phyloP scores from a whole-genome alignment of 2,113 vertebrate species.

The Fregetta grallaria region DNA sequence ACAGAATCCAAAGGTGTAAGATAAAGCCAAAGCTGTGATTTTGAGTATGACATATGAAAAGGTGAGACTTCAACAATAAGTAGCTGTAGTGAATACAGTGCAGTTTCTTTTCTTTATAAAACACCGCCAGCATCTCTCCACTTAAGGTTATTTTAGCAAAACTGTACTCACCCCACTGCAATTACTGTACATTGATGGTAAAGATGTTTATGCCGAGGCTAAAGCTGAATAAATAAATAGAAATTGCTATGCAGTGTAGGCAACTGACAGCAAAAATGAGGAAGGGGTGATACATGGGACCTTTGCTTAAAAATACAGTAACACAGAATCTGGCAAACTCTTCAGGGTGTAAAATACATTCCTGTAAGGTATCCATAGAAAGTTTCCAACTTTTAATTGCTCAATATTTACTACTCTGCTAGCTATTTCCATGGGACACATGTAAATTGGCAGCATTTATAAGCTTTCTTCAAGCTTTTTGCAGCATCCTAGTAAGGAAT shows the following conservation, averaged over 20 bases:
- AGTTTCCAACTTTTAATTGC: conserved; percentile 11
- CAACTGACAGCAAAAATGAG: conserved; percentile 17
- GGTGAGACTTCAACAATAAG: background rate
- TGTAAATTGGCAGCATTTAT: background rate
- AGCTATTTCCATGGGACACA: background rate
- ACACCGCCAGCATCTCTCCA: background rate
- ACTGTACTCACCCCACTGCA: conserved; percentile 7
- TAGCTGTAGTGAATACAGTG: background rate
- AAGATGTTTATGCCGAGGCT: conserved; percentile 37
- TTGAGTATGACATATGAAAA: background rate
- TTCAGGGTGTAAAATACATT: background rate
- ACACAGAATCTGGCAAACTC: background rate
- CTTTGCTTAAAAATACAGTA: background rate
- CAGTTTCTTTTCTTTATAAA: conserved; percentile 11
- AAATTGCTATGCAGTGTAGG: conserved; percentile 5
- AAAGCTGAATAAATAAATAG: conserved; percentile 45
- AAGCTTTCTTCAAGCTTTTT: background rate
- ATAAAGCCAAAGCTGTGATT: background rate
- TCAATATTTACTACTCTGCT: background rate
- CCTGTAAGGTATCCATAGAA: background rate
- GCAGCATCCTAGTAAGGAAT: background rate
- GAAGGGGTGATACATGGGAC: conserved; percentile 10
- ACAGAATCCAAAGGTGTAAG: background rate
- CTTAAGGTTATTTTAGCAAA: conserved; percentile 40
- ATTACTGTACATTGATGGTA: conserved; percentile 32